These are phyloP conservation scores for Salmo trutta DNA, from an alignment of 2,797 vertebrate species.

Conservation along the genomic window DNA sequence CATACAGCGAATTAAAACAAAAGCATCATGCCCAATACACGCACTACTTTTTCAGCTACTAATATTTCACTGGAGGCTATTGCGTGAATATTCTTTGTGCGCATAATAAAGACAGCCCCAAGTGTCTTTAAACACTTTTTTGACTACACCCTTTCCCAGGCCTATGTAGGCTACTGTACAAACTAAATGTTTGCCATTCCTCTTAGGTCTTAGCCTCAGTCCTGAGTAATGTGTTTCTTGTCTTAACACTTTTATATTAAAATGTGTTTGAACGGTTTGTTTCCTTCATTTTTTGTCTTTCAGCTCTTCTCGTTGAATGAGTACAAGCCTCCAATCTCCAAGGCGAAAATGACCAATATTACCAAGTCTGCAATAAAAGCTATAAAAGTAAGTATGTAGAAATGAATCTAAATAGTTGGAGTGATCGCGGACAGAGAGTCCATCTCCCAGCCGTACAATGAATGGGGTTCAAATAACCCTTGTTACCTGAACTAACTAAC, in stretches of 20 bases:
- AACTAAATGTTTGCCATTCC: too few relatives aligned
- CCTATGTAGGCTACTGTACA: too few relatives aligned
- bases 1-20: not conserved
- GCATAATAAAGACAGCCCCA: not conserved
- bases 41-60: too few relatives aligned
- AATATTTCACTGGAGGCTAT: too few relatives aligned
- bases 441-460: not conserved
- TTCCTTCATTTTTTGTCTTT: conserved; percentile 37
- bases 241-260: not conserved
- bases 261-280: conserved; percentile 8
- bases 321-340: conserved; percentile 99
- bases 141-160: not conserved
- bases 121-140: not conserved
- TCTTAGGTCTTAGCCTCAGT: too few relatives aligned
- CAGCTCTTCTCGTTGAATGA: conserved; percentile 98
- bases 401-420: conserved; percentile 19
- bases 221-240: not conserved
- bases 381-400: conserved; percentile 92
- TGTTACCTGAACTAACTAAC: not conserved
- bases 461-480: not conserved
- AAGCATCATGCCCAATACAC: too few relatives aligned
- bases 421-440: conserved; percentile 1
- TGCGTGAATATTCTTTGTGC: not conserved
- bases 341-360: conserved; percentile 99
- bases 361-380: conserved; percentile 99